phyloP scores from a whole-genome alignment of 1,140 invertebrate genomes.

The Pseudobourletiella spinata region DNA sequence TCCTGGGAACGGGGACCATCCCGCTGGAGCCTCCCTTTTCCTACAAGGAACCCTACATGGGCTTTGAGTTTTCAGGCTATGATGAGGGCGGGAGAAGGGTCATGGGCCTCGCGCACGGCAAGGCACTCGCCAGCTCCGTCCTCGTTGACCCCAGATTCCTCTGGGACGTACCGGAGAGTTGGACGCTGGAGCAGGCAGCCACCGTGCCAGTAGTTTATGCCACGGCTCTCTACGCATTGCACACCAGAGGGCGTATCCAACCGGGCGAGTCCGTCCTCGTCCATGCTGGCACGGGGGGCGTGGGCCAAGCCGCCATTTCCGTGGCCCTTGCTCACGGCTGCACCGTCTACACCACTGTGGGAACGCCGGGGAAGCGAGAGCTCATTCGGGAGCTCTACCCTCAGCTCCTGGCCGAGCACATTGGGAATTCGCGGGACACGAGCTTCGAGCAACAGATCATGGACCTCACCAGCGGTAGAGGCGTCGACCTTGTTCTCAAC shows the following conservation, averaged over 20 bases:
- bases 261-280: slow-evolving; percentile 79
- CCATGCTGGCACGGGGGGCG: slow-evolving; percentile 84
- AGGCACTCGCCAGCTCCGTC: slow-evolving; percentile 53
- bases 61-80: slow-evolving; percentile 85
- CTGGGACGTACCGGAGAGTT: slow-evolving; percentile 80
- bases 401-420: slow-evolving; percentile 51
- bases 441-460: slow-evolving; percentile 60
- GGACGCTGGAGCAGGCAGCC: slow-evolving; percentile 83
- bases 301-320: slow-evolving; percentile 69
- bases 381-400: slow-evolving; percentile 59
- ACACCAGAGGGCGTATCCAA: slow-evolving; percentile 71
- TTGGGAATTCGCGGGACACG: slow-evolving; percentile 60
- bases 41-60: slow-evolving; percentile 85
- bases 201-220: slow-evolving; percentile 89
- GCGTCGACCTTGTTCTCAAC: slow-evolving; percentile 69
- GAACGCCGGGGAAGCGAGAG: slow-evolving; percentile 57
- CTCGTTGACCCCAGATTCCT: slow-evolving; percentile 72
- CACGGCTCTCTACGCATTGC: slow-evolving; percentile 81
- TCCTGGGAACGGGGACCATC: slow-evolving; percentile 81
- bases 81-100: slow-evolving; percentile 48
- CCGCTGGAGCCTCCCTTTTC: slow-evolving; percentile 56
- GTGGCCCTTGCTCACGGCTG: slow-evolving; percentile 56
- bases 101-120: not conserved
- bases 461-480: slow-evolving; percentile 50
- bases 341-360: slow-evolving; percentile 60